These are phyloP conservation scores for Hemibagrus wyckioides DNA, from an alignment of 2,113 vertebrate species.

Conservation along the genomic window DNA sequence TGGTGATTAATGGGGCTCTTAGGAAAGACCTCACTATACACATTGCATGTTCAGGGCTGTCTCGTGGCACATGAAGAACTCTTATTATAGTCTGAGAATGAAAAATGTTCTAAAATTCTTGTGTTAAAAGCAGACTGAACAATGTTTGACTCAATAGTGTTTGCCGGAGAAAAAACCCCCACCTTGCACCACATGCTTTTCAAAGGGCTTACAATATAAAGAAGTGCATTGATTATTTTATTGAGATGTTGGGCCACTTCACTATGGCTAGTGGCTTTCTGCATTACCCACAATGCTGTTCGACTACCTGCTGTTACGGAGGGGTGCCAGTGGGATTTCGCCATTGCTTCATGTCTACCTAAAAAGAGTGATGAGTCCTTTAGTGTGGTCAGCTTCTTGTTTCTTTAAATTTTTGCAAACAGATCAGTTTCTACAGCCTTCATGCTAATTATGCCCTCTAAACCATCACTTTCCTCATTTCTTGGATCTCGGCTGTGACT, in stretches of 20 bases:
- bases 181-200: not conserved
- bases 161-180: not conserved
- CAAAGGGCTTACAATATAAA: not conserved
- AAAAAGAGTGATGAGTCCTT: not conserved
- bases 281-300: not conserved
- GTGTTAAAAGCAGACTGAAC: not conserved
- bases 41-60: not conserved
- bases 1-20: slow-evolving; percentile 41
- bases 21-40: slow-evolving; percentile 29
- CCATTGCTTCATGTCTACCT: not conserved
- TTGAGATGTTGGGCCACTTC: not conserved
- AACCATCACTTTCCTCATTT: not conserved
- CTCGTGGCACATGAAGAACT: slow-evolving; percentile 7
- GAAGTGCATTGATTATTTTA: too few relatives aligned
- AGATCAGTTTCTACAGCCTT: not conserved
- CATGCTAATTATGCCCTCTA: not conserved
- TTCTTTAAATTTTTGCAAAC: not conserved
- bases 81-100: slow-evolving; percentile 10
- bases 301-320: not conserved
- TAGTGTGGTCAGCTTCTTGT: not conserved
- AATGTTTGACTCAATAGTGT: not conserved
- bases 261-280: not conserved
- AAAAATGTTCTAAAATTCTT: not conserved
- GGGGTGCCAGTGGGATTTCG: not conserved
- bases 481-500: not conserved